Evolutionary conservation across 2,888 invertebrate species (phyloP).

Genomic region (Stramonita haemastoma): DNA sequence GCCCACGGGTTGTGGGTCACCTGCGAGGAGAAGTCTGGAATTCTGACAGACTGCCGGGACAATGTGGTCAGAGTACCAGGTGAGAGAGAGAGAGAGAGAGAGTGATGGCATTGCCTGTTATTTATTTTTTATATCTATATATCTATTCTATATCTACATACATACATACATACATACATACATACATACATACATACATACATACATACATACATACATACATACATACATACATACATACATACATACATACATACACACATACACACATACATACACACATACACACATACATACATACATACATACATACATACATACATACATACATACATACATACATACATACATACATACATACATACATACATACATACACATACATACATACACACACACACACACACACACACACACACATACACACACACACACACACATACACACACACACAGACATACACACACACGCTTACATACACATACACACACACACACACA

Average conservation of each 20-base stretch:
- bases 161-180: not conserved
- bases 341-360: too few relatives aligned
- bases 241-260: too few relatives aligned
- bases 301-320: too few relatives aligned
- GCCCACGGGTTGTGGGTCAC: not conserved
- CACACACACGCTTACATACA: too few relatives aligned
- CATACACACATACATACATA: too few relatives aligned
- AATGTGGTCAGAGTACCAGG: not conserved
- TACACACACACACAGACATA: not conserved
- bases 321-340: too few relatives aligned
- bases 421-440: not conserved
- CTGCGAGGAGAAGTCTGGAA: not conserved
- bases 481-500: not conserved
- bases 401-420: not conserved
- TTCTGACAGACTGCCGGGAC: not conserved
- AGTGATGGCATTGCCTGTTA: not conserved
- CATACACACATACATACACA: too few relatives aligned
- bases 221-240: not conserved
- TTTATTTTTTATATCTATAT: too few relatives aligned
- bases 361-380: too few relatives aligned
- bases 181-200: not conserved
- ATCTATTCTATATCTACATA: not conserved
- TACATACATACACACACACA: too few relatives aligned
- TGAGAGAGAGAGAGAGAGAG: not conserved
- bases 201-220: not conserved